Conservation (phyloP, 2,888 invertebrate genomes). For the Notodonta dromedarius region DNA sequence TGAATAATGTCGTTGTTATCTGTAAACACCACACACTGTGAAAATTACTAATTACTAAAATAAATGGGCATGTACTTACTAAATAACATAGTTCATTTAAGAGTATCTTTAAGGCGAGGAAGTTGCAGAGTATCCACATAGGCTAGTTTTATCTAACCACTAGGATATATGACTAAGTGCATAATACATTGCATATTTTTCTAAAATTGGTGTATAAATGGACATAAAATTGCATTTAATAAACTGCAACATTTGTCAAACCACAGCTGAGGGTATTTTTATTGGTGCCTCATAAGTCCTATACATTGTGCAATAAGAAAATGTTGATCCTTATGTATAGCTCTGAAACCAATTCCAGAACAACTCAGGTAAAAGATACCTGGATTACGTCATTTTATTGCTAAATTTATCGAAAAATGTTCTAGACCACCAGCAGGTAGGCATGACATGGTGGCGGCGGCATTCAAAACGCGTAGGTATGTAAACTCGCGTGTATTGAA, state of each 20-base stretch:
- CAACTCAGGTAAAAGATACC: neutral
- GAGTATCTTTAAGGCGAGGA: no score
- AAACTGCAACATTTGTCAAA: neutral
- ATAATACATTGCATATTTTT: no score
- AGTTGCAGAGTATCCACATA: no score
- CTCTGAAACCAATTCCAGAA: neutral
- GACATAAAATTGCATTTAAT: no score
- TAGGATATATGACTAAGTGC: no score
- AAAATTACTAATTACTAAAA: neutral
- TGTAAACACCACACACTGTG: neutral
- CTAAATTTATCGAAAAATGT: neutral
- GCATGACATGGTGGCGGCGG: neutral
- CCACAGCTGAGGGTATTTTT: neutral
- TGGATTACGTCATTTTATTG: neutral
- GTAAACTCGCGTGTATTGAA: no score
- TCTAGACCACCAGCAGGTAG: neutral
- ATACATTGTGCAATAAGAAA: neutral
- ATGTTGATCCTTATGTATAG: neutral
- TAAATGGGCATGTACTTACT: no score
- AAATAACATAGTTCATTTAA: no score
- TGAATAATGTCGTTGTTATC: neutral
- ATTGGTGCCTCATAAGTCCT: neutral
- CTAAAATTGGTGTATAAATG: no score
- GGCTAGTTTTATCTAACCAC: no score
- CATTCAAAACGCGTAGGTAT: neutral